These are phyloP conservation scores for Agriopis aurantiaria DNA, from an alignment of 2,888 invertebrate species.

Conservation along the genomic window DNA sequence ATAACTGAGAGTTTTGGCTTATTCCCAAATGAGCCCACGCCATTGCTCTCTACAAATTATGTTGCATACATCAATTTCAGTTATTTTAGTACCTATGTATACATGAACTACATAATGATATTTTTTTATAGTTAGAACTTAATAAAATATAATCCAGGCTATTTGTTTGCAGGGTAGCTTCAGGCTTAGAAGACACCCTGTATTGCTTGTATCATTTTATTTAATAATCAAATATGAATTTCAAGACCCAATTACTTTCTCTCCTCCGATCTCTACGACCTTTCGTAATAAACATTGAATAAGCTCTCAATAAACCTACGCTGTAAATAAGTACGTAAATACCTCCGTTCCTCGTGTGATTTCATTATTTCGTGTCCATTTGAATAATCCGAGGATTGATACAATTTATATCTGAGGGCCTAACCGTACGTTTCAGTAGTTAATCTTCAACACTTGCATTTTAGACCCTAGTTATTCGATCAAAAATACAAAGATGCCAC, in stretches of 20 bases:
- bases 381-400: slow-evolving; percentile 45
- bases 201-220: too few species aligned
- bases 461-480: background rate
- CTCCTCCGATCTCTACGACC: slow-evolving; percentile 2
- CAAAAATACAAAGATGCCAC: background rate
- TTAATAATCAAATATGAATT: background rate
- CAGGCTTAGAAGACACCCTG: too few species aligned
- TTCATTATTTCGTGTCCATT: slow-evolving; percentile 40
- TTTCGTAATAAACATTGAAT: slow-evolving; percentile 27
- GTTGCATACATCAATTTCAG: too few species aligned
- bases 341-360: slow-evolving; percentile 21
- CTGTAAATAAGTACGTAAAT: slow-evolving; percentile 19
- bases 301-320: slow-evolving; percentile 29
- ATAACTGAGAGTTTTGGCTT: too few species aligned
- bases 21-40: too few species aligned
- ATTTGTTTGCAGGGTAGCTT: too few species aligned
- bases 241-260: slow-evolving; percentile 2
- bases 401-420: slow-evolving; percentile 44
- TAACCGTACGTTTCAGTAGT: background rate
- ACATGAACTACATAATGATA: too few species aligned
- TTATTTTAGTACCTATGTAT: too few species aligned
- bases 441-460: background rate
- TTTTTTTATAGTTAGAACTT: too few species aligned
- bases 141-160: too few species aligned
- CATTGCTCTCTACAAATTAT: too few species aligned